A percentile compares a stretch with the other conserved stretches of the same genome.
These are phyloP conservation scores for Siderastrea radians DNA, from an alignment of 92 coral and sea anemone species.

Conservation along the genomic window DNA sequence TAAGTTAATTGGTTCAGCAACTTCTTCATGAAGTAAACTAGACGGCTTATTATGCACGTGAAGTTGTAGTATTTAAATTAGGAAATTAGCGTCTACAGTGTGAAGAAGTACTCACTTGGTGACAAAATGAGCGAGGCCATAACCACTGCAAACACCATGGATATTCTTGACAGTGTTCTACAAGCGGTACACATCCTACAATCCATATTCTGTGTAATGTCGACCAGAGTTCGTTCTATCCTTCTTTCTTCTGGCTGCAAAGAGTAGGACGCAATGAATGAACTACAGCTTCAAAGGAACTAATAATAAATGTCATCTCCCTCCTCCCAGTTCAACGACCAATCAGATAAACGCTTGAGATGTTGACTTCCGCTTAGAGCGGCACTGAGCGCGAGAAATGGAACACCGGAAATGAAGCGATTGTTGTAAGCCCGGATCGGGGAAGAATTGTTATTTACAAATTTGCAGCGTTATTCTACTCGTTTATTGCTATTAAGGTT, in stretches of 20 bases:
- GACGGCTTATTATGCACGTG: not conserved
- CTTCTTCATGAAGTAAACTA: not conserved
- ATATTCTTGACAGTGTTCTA: conserved; percentile 12
- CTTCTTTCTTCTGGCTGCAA: not conserved
- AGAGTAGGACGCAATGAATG: conserved; percentile 16
- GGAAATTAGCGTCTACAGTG: not conserved
- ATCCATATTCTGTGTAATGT: conserved; percentile 6
- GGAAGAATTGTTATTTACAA: not conserved
- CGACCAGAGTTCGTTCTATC: not conserved
- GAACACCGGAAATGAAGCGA: conserved; percentile 9
- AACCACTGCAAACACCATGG: not conserved
- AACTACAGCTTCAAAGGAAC: not conserved
- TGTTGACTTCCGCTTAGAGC: conserved; percentile 16
- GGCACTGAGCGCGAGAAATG: not conserved
- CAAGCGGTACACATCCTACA: conserved; percentile 14
- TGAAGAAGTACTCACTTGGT: conserved; percentile 31
- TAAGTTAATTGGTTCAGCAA: not conserved
- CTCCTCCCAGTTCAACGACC: not conserved
- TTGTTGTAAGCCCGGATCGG: not conserved
- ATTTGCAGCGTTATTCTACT: not conserved
- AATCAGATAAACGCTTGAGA: not conserved
- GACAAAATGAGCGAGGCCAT: not conserved
- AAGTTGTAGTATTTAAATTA: conserved; percentile 15
- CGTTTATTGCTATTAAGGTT: not conserved
- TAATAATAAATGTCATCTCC: not conserved